Percentiles rank a stretch among this genome's conserved stretches.
Evolutionary conservation across 2,888 invertebrate species (phyloP).

Genomic region (Gisinianus flammeolus): DNA sequence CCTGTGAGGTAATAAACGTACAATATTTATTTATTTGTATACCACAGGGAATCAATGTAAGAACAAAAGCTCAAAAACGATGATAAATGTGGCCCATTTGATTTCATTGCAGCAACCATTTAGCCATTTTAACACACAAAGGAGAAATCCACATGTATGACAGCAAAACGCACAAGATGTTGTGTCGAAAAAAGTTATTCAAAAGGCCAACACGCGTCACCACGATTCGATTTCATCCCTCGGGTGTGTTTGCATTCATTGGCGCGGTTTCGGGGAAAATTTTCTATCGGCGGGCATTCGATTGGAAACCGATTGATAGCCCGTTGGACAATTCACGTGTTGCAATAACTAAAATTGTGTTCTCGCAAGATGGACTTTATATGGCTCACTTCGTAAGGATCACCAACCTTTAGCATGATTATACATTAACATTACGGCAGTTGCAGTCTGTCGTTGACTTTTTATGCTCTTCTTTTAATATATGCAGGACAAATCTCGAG

Average conservation of each 20-base stretch:
- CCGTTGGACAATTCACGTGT: constrained; percentile 34
- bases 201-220: constrained; percentile 45
- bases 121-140: constrained; percentile 45
- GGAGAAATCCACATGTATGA: constrained; percentile 56
- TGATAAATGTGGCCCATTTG: not conserved
- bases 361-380: constrained; percentile 51
- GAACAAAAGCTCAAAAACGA: too few species aligned
- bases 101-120: constrained; percentile 45
- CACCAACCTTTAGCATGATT: not conserved
- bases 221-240: constrained; percentile 54
- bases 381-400: constrained; percentile 47
- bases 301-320: constrained; percentile 28
- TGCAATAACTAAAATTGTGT: constrained; percentile 46
- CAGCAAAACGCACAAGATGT: constrained; percentile 42
- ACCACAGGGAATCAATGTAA: too few species aligned
- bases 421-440: too few species aligned
- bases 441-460: too few species aligned
- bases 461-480: too few species aligned
- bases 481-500: constrained; percentile 32
- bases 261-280: constrained; percentile 31
- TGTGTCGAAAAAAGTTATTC: constrained; percentile 49
- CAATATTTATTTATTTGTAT: too few species aligned
- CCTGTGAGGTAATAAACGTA: constrained; percentile 49
- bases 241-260: constrained; percentile 42
- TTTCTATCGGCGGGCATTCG: constrained; percentile 30